Evolutionary conservation across 2,113 vertebrate genomes (phyloP).

Genomic region (Pterocles gutturalis): DNA sequence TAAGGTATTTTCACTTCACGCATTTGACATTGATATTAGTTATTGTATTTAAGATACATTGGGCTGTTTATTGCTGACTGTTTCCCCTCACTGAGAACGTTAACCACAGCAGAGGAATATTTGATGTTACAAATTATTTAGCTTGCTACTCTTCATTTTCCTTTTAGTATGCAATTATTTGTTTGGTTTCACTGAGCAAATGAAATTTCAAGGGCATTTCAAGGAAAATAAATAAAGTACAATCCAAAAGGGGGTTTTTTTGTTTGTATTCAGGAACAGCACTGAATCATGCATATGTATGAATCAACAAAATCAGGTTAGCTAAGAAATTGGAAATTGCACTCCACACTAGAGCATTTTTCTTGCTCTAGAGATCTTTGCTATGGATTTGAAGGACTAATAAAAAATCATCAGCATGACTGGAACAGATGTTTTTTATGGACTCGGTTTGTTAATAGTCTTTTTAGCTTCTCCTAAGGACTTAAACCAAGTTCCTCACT

Average conservation of each 20-base stretch:
- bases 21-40: constrained; percentile 77
- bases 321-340: constrained; percentile 81
- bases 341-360: constrained; percentile 78
- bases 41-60: constrained; percentile 74
- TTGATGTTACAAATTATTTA: constrained; percentile 80
- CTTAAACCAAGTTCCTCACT: constrained; percentile 76
- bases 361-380: constrained; percentile 83
- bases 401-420: constrained; percentile 85
- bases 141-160: constrained; percentile 71
- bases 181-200: constrained; percentile 82
- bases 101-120: constrained; percentile 73
- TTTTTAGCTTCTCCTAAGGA: constrained; percentile 83
- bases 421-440: constrained; percentile 87
- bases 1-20: constrained; percentile 76
- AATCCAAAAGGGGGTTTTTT: constrained; percentile 46
- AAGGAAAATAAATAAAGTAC: constrained; percentile 81
- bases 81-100: constrained; percentile 68
- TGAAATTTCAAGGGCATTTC: constrained; percentile 84
- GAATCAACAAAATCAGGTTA: constrained; percentile 83
- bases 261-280: constrained; percentile 76
- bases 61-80: constrained; percentile 71
- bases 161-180: constrained; percentile 83
- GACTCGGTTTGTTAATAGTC: constrained; percentile 80
- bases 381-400: constrained; percentile 83
- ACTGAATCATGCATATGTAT: constrained; percentile 84